Conservation (phyloP, 2,888 invertebrate species). For the Diarsia rubi region DNA sequence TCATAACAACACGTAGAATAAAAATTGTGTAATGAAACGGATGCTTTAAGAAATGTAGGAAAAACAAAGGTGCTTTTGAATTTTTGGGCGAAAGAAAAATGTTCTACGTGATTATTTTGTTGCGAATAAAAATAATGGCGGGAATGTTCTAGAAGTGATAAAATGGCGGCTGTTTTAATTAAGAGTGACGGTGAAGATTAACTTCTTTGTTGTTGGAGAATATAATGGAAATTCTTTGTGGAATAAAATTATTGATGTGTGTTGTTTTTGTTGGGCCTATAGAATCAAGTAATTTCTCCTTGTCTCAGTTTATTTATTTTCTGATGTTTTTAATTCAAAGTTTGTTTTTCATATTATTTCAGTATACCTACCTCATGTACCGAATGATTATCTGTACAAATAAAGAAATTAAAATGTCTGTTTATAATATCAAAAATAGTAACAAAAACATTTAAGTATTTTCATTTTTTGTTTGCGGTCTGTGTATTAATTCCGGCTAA, state of each 20-base stretch:
- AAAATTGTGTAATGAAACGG: conserved; percentile 75
- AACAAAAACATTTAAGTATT: too few species aligned
- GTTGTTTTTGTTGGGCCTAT: not conserved
- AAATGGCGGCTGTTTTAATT: conserved; percentile 38
- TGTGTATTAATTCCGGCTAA: too few species aligned
- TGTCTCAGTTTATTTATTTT: not conserved
- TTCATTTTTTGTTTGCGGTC: too few species aligned
- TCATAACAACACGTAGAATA: conserved; percentile 75
- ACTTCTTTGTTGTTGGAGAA: conserved; percentile 1
- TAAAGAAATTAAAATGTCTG: too few species aligned
- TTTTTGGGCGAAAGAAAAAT: conserved; percentile 52
- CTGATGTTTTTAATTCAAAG: not conserved
- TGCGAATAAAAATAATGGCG: conserved; percentile 29
- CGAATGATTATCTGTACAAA: not conserved
- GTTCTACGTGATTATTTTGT: conserved; percentile 45
- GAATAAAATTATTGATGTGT: not conserved
- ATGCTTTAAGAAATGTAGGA: conserved; percentile 51
- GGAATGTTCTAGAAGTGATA: conserved; percentile 41
- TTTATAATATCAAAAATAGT: too few species aligned
- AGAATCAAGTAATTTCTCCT: not conserved
- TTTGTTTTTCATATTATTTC: not conserved
- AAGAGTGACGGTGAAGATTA: conserved; percentile 21
- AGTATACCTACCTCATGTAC: not conserved
- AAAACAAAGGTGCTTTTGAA: conserved; percentile 58
- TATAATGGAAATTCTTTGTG: conserved; percentile 6